A percentile compares a stretch with the other conserved stretches of the same genome.
phyloP scores from a whole-genome alignment of 2,113 vertebrate species.

The Neoarius graeffei region DNA sequence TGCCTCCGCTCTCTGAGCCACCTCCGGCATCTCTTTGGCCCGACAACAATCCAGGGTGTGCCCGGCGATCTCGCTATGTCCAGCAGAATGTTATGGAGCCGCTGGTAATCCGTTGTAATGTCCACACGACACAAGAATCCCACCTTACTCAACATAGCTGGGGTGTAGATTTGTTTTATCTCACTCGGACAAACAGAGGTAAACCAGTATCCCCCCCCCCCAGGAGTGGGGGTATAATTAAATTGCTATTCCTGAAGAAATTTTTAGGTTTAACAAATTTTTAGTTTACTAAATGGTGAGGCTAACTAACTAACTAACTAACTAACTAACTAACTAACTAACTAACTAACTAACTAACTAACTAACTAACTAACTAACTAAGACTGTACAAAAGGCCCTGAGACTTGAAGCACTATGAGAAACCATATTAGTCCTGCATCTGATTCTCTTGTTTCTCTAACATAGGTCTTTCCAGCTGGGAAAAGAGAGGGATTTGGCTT shows the following conservation, averaged over 20 bases:
- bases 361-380: not conserved
- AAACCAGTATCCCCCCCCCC: no score
- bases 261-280: not conserved
- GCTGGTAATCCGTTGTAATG: no score
- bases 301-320: not conserved
- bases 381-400: not conserved
- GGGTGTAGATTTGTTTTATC: no score
- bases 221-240: not conserved
- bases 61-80: no score
- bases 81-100: no score
- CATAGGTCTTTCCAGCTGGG: slow-evolving; percentile 49
- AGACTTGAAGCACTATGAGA: not conserved
- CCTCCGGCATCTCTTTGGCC: no score
- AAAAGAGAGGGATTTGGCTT: slow-evolving; percentile 63
- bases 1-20: no score
- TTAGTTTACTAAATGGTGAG: not conserved
- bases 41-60: no score
- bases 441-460: slow-evolving; percentile 45
- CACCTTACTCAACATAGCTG: no score
- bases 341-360: not conserved
- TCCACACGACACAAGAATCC: no score
- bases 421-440: slow-evolving; percentile 33
- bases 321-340: not conserved
- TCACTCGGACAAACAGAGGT: no score
- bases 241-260: not conserved